Evolutionary conservation across 2,888 invertebrate genomes (phyloP), one percentile per base, ranked within the genome.

Genomic region (Netelia melanura): DNA sequence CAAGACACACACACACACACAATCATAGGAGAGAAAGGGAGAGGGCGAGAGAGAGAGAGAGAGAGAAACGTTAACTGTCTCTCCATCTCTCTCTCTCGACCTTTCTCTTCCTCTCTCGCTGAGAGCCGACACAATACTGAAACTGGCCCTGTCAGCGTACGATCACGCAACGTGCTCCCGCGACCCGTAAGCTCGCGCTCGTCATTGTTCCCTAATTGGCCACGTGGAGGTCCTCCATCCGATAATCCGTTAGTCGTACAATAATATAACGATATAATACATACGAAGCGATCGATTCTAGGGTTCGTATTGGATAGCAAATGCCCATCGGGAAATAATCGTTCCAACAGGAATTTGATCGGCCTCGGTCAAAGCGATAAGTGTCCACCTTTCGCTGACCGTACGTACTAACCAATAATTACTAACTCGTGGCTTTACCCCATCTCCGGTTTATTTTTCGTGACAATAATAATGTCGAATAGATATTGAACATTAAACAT

Each of bases 41-140:
- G 21, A 21, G 21, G 21, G 21, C 21, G 17, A 3, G 38, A 38
- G 1, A 6, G 1, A 38, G 6, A 38, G 38, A 38, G 38, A 38
- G 38, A 38, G 38, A 38, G 38, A 38, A 38, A 38, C 38, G 38
- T 38, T 14, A 65, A 25, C 68, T 61, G 54, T 48, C 62, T 62
- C n/a, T 17, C 23, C 11, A 17, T 58, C 43, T 70, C 56, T 62
- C 56, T 62, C 68, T 48, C 43, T 48, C 62, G 54, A 10, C 17
- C 23, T 17, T 48, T 58, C 43, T 76, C 56, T 62, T 30, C 58
- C 54, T 68, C 71, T 85, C 83, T 70, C 81, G 81, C 58, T 72
- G 75, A 77, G 56, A 81, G 84, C 79, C 54, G 85, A 83, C 84
- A 89, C 88, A 89, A 89, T 88, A 84, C 81, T 79, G 74, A 75